These are phyloP conservation scores for Calliscelio sp. DNA, from an alignment of 2,888 invertebrate genomes.

Conservation along the genomic window DNA sequence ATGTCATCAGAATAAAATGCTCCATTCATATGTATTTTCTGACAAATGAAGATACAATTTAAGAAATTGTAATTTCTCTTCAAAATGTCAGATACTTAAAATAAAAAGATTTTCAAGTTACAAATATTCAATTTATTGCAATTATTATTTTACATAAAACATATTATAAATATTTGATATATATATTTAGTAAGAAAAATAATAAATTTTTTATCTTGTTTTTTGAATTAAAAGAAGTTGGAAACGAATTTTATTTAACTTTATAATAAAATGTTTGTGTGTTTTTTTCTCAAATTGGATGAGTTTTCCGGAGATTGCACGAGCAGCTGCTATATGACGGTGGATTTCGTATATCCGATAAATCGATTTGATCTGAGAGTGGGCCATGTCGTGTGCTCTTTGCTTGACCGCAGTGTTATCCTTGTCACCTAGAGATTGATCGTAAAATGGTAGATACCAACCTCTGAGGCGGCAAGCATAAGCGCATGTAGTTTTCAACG, in stretches of 20 bases:
- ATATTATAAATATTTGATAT: too few species aligned
- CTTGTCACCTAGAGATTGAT: slow-evolving; percentile 41
- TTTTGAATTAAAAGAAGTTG: too few species aligned
- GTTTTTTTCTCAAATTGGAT: background rate
- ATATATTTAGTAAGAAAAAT: too few species aligned
- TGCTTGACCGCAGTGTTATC: background rate
- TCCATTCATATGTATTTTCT: background rate
- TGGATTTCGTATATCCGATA: slow-evolving; percentile 3
- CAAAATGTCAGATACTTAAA: too few species aligned
- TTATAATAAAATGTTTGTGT: background rate
- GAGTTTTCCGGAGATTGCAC: slow-evolving; percentile 18
- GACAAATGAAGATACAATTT: background rate
- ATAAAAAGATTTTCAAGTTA: too few species aligned
- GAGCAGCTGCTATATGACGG: background rate
- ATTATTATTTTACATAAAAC: too few species aligned
- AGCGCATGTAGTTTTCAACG: slow-evolving; percentile 89
- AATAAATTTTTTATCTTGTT: too few species aligned
- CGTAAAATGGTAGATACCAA: slow-evolving; percentile 70
- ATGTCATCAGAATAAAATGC: background rate
- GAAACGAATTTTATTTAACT: background rate
- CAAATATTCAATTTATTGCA: too few species aligned
- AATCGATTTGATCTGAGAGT: slow-evolving; percentile 27
- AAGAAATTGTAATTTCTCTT: background rate
- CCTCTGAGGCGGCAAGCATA: slow-evolving; percentile 88
- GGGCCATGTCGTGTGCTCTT: background rate